A percentile compares a stretch with the other conserved stretches of the same genome.
Evolutionary conservation across 2,113 vertebrate species (phyloP).

Genomic region (Paraplagusia blochii): DNA sequence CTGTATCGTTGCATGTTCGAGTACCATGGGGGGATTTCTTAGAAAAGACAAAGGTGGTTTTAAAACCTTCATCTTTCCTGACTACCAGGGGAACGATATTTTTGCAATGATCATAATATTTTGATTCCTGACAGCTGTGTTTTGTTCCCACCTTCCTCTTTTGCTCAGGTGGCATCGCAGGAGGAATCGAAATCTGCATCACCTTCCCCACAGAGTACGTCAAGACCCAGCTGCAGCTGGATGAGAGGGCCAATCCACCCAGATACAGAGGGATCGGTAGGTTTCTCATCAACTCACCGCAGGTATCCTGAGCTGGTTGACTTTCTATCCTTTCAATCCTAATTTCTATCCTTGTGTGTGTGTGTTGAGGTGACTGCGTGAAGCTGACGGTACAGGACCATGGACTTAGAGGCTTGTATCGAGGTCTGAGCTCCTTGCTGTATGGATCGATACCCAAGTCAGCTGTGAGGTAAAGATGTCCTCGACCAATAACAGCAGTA

Average conservation of each 20-base stretch:
- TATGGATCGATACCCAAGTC: conserved; percentile 82
- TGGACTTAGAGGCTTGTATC: conserved; percentile 75
- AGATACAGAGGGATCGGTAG: conserved; percentile 76
- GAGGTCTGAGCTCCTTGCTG: conserved; percentile 79
- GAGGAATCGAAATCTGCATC: conserved; percentile 77
- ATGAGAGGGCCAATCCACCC: conserved; percentile 72
- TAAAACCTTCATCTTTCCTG: no score
- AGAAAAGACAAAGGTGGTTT: no score
- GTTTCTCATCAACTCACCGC: conserved; percentile 23
- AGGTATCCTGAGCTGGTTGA: conserved; percentile 8
- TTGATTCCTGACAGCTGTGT: neutral
- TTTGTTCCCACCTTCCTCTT: neutral
- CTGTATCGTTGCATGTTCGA: no score
- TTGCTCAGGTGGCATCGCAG: conserved; percentile 72
- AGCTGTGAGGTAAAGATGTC: conserved; percentile 72
- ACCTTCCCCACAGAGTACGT: conserved; percentile 82
- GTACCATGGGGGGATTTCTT: no score
- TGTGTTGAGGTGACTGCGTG: conserved; percentile 74
- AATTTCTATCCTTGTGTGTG: conserved; percentile 17
- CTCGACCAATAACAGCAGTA: neutral
- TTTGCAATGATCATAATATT: conserved; percentile 30
- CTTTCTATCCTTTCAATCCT: no score
- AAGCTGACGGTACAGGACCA: conserved; percentile 78
- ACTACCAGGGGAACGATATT: neutral
- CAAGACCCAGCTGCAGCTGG: conserved; percentile 80